Conservation (phyloP, 1,140 invertebrate genomes). For the Pogonomyrmex barbatus region DNA sequence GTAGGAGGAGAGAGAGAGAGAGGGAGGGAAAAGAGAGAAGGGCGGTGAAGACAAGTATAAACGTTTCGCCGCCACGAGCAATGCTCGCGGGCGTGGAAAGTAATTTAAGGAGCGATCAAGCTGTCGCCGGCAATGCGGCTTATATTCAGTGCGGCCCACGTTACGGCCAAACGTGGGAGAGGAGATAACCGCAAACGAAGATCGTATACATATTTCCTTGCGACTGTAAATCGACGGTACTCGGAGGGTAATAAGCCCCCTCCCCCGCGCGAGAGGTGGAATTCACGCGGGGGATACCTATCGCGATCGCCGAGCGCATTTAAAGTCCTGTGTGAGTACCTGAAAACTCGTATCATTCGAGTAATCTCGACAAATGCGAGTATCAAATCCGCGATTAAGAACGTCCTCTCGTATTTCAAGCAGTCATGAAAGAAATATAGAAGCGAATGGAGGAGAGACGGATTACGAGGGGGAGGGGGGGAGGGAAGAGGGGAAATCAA, state of each 20-base stretch:
- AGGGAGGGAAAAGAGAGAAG: no score
- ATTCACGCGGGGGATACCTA: conserved; percentile 5
- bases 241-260: conserved; percentile 26
- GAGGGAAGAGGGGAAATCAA: neutral
- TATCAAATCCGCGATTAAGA: conserved; percentile 22
- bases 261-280: neutral
- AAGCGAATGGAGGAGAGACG: neutral
- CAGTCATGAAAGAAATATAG: neutral
- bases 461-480: neutral
- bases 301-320: neutral
- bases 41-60: conserved; percentile 42
- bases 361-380: neutral
- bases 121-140: conserved; percentile 57
- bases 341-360: neutral
- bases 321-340: neutral
- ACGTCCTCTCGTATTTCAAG: neutral
- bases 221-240: conserved; percentile 49
- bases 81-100: conserved; percentile 63
- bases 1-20: no score
- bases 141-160: conserved; percentile 34
- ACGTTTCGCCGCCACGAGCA: conserved; percentile 44
- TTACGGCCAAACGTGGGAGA: conserved; percentile 28
- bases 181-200: conserved; percentile 41
- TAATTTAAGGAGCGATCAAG: conserved; percentile 60
- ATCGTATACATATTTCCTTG: conserved; percentile 55